phyloP scores from a whole-genome alignment of 2,113 vertebrate species.

The Motacilla tschutschensis region DNA sequence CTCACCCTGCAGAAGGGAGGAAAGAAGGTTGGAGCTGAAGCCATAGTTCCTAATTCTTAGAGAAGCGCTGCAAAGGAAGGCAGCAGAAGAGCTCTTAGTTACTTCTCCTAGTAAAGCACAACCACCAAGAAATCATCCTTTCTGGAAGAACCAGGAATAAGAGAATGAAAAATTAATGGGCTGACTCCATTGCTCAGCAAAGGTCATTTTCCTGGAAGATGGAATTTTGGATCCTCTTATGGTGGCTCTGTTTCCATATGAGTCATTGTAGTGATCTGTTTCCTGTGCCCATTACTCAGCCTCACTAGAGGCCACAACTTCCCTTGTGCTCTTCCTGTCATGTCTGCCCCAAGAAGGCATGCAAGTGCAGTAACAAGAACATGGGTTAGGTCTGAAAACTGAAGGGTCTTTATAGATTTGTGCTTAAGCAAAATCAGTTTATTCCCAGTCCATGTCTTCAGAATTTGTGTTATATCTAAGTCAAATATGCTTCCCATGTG shows the following conservation, averaged over 20 bases:
- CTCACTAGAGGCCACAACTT: not conserved
- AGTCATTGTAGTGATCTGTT: not conserved
- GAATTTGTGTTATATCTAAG: not conserved
- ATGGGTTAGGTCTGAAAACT: not conserved
- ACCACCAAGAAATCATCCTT: not conserved
- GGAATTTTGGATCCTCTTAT: not conserved
- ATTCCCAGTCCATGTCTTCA: not conserved
- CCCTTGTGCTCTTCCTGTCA: not conserved
- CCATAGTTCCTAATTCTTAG: not conserved
- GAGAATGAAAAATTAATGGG: not conserved
- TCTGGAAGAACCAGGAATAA: not conserved
- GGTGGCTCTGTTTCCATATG: fast-evolving
- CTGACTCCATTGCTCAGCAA: not conserved
- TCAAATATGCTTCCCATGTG: not conserved
- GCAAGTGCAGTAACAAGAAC: not conserved
- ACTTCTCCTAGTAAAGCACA: not conserved
- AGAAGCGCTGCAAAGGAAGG: not conserved
- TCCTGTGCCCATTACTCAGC: not conserved
- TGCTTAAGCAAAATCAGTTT: not conserved
- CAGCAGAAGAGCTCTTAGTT: not conserved
- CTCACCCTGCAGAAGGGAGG: not conserved
- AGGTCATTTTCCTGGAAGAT: not conserved
- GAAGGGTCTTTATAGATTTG: not conserved
- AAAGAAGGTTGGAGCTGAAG: not conserved
- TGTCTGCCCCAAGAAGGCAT: not conserved